Percentiles rank a stretch among this genome's conserved stretches.
Evolutionary conservation across 1,140 invertebrate species (phyloP).

Genomic region (Nixonia krombeini): DNA sequence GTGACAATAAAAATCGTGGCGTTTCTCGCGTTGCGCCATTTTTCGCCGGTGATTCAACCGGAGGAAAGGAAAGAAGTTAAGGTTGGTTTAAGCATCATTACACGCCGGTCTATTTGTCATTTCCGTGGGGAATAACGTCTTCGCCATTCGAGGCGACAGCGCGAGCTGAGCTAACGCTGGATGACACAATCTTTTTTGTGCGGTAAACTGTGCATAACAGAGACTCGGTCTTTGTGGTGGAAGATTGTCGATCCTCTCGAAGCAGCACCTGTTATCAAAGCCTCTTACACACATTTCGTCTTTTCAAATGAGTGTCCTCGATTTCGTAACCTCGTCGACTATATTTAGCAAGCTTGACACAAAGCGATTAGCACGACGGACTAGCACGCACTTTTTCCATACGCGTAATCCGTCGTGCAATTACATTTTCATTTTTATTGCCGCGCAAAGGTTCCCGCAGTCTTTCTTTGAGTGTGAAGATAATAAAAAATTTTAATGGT

Average conservation of each 20-base stretch:
- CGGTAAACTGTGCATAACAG: constrained; percentile 21
- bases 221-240: not conserved
- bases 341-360: constrained; percentile 1
- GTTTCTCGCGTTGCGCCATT: too few relatives aligned
- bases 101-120: not conserved
- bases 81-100: not conserved
- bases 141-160: constrained; percentile 8
- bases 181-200: constrained; percentile 15
- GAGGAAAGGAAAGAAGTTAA: too few relatives aligned
- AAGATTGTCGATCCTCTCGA: not conserved
- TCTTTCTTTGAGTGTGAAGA: not conserved
- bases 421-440: constrained; percentile 4
- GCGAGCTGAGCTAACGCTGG: not conserved
- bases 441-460: not conserved
- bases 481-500: constrained; percentile 2
- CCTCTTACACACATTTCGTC: constrained; percentile 1
- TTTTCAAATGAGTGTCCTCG: constrained; percentile 3
- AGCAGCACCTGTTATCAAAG: constrained; percentile 21
- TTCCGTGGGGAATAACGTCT: constrained; percentile 1
- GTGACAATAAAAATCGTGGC: too few relatives aligned
- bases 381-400: not conserved
- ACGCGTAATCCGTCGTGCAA: not conserved
- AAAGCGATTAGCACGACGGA: not conserved
- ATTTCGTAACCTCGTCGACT: constrained; percentile 9
- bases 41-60: too few relatives aligned